These are phyloP conservation scores for Acronicta psi DNA, from an alignment of 2,888 invertebrate species.

Conservation along the genomic window DNA sequence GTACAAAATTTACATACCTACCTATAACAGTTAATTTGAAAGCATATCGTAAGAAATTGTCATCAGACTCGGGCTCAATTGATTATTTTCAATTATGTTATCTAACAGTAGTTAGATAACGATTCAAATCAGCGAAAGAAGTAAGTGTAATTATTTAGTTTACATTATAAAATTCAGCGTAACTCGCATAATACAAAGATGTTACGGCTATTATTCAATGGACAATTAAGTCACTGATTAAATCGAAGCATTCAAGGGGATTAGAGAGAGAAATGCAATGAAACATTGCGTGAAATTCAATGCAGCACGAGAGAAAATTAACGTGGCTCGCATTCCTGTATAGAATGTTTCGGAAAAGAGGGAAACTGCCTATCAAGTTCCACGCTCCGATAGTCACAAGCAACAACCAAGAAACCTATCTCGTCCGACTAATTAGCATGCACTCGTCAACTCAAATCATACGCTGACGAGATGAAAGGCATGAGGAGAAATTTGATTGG, in stretches of 20 bases:
- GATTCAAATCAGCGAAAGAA: conserved; percentile 5
- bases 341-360: conserved; percentile 75
- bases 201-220: conserved; percentile 48
- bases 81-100: conserved; percentile 5
- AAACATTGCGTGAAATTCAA: conserved; percentile 53
- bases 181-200: conserved; percentile 8
- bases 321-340: conserved; percentile 58
- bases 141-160: not conserved
- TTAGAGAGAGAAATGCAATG: conserved; percentile 38
- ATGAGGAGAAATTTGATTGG: conserved; percentile 54
- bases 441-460: conserved; percentile 37
- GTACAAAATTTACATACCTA: conserved; percentile 4
- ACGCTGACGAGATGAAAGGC: conserved; percentile 35
- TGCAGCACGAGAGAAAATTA: conserved; percentile 58
- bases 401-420: conserved; percentile 27
- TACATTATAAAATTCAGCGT: conserved; percentile 12
- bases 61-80: not conserved
- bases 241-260: conserved; percentile 32
- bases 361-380: conserved; percentile 72
- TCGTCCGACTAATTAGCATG: conserved; percentile 45
- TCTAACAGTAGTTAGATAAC: conserved; percentile 1
- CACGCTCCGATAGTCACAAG: conserved; percentile 66
- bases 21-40: conserved; percentile 9
- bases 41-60: conserved; percentile 15
- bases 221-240: conserved; percentile 40